A percentile compares a stretch with the other conserved stretches of the same genome.
Conservation (phyloP, 2,888 invertebrate genomes). For the Lepidochrysops patricia region DNA sequence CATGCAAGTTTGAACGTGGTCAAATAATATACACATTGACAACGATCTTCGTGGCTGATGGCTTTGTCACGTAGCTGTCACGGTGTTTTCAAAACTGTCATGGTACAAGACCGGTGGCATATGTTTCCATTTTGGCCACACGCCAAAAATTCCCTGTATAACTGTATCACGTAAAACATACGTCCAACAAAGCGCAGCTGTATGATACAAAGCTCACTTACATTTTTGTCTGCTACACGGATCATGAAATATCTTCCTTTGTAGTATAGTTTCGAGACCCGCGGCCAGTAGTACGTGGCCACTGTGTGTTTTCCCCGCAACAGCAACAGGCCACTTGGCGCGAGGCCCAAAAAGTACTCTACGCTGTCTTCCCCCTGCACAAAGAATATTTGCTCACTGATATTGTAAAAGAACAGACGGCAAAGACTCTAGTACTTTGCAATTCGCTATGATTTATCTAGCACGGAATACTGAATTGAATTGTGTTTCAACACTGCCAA, state of each 20-base stretch:
- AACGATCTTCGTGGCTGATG: no score
- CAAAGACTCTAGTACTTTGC: background rate
- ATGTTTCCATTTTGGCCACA: no score
- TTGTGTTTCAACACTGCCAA: background rate
- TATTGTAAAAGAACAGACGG: background rate
- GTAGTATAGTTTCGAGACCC: conserved; percentile 96
- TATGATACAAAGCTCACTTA: conserved; percentile 63
- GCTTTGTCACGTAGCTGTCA: no score
- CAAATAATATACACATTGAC: no score
- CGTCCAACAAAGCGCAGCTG: background rate
- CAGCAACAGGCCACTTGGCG: conserved; percentile 95
- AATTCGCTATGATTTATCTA: no score
- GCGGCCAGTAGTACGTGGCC: conserved; percentile 98
- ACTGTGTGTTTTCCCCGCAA: conserved; percentile 96
- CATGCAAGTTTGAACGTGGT: no score
- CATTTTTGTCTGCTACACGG: conserved; percentile 95
- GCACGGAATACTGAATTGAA: background rate
- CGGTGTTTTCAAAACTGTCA: no score
- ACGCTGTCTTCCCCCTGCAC: conserved; percentile 94
- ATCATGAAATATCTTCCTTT: conserved; percentile 98
- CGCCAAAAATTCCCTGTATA: no score
- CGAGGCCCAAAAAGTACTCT: conserved; percentile 95
- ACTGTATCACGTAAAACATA: no score
- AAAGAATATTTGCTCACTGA: conserved; percentile 21
- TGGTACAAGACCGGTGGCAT: no score